Base-by-base conservation (phyloP, 2,797 vertebrate genomes). In the Eupleurogrammus muticus region DNA sequence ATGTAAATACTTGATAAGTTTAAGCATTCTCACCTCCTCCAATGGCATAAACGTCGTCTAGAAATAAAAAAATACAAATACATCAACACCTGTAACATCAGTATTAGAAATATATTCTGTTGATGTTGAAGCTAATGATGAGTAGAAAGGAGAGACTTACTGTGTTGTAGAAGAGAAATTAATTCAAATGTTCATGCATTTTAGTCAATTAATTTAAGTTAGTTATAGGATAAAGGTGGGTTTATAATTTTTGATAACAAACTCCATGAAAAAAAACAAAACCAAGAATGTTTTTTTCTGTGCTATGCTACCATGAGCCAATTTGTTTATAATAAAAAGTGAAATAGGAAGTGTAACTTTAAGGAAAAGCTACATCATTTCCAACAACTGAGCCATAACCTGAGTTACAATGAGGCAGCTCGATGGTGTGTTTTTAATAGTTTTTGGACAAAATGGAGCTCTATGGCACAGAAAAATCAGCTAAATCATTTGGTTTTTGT, bases 41-140 rank as follows among this genome's bases (percentile, higher is more conserved):
- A 5, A 91, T 73, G 68, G 73, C 83, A 20, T 92, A 89, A 72
- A 95, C 62, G 61, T 94, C 94, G 86, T 95, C 94, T 94, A 75
- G 42, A 20, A 70, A 66, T 24, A 32, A 76, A 73, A 42, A 75
- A 73, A 59, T 0, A 82, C 32, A 48, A 69, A 64, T 2, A 47
- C 1, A 66, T 78, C 47, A 16, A 46, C 11, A 65, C 0, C 7
- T 36, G 4, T 49, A 24, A 35, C 16, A 4, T 2, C 48, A 5
- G 0, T 53, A 35, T 38, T 11, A 36, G 1, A 52, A 62, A 59
- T 20, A 36, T 4, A 5, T 49, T 46, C 6, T 4, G 17, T n/a
- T 46, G 21, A 54, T 66, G 13, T n/a, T n/a, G n/a, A 23, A 32
- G 10, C 19, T 53, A 49, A 24, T 42, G 0, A 57, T 54, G 8